A percentile compares a stretch with the other conserved stretches of the same genome.
phyloP scores from a whole-genome alignment of 2,113 vertebrate genomes.

The Nerophis ophidion region DNA sequence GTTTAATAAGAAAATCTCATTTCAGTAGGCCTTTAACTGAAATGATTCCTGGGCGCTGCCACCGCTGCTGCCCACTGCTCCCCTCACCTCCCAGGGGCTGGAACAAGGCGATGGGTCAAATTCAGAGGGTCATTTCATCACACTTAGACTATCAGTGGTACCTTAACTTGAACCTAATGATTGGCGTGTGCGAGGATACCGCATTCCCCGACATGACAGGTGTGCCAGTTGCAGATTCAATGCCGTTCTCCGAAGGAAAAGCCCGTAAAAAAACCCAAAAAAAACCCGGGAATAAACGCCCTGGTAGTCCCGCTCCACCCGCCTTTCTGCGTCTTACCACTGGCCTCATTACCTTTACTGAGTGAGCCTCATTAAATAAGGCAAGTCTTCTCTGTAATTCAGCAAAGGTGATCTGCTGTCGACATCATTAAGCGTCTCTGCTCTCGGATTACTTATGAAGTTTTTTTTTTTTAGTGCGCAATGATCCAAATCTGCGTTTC shows the following conservation, averaged over 20 bases:
- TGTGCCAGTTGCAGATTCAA: slow-evolving; percentile 32
- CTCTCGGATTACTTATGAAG: slow-evolving; percentile 72
- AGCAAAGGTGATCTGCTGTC: slow-evolving; percentile 78
- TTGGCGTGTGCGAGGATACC: too few relatives aligned
- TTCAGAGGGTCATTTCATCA: too few relatives aligned
- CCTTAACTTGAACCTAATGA: too few relatives aligned
- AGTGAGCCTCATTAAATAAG: slow-evolving; percentile 76
- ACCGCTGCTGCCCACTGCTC: too few relatives aligned
- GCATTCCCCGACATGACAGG: slow-evolving; percentile 30
- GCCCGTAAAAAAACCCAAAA: not conserved
- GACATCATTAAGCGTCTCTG: slow-evolving; percentile 81
- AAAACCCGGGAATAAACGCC: slow-evolving; percentile 21
- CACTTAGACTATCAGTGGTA: too few relatives aligned
- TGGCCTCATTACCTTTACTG: slow-evolving; percentile 80
- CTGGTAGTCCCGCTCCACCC: slow-evolving; percentile 19
- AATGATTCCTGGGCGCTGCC: too few relatives aligned
- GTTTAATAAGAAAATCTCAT: too few relatives aligned
- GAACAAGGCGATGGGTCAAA: too few relatives aligned
- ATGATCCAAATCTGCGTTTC: slow-evolving; percentile 78
- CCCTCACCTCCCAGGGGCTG: too few relatives aligned
- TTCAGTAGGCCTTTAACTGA: too few relatives aligned
- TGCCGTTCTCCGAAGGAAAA: slow-evolving; percentile 17
- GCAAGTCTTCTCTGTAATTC: slow-evolving; percentile 78
- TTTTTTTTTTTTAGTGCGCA: slow-evolving; percentile 77
- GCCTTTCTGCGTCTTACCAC: slow-evolving; percentile 43